A percentile compares a stretch with the other conserved stretches of the same genome.
These are phyloP conservation scores for Corythucha ciliata DNA, from an alignment of 2,888 invertebrate species.

Conservation along the genomic window DNA sequence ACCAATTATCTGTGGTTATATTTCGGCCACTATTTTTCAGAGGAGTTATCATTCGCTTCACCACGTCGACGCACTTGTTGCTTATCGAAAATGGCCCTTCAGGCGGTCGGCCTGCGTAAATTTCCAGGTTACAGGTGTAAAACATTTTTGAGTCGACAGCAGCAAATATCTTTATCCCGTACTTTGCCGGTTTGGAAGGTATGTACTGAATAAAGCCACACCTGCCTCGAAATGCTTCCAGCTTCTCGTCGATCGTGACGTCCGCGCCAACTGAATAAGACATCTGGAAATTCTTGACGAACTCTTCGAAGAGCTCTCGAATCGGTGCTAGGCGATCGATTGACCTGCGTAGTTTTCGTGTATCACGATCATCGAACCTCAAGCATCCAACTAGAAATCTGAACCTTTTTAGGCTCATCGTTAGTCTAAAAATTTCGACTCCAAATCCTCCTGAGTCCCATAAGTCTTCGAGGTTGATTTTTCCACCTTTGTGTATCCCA, in stretches of 20 bases:
- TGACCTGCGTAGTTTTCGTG: constrained; percentile 1
- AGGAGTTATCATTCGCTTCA: constrained; percentile 32
- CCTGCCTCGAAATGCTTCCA: constrained; percentile 31
- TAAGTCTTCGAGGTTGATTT: constrained; percentile 31
- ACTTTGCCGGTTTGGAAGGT: constrained; percentile 20
- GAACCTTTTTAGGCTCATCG: constrained; percentile 32
- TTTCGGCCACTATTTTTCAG: constrained; percentile 36
- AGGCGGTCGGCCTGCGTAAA: constrained; percentile 34
- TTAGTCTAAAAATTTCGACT: constrained; percentile 30
- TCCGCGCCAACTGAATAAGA: constrained; percentile 28
- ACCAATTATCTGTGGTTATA: constrained; percentile 38
- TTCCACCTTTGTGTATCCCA: neutral
- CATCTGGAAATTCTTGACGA: constrained; percentile 26
- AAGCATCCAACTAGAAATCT: constrained; percentile 16
- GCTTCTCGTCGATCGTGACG: constrained; percentile 35
- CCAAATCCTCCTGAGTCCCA: constrained; percentile 35
- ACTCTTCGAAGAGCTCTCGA: constrained; percentile 11
- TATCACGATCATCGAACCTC: constrained; percentile 13
- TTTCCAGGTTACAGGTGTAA: constrained; percentile 16
- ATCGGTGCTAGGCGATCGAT: constrained; percentile 19
- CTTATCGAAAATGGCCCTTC: constrained; percentile 34
- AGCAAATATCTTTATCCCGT: constrained; percentile 11
- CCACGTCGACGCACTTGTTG: constrained; percentile 36
- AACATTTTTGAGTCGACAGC: constrained; percentile 8
- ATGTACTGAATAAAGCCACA: constrained; percentile 23